These are phyloP conservation scores for Antechinus stuartii DNA, from an alignment of 2,113 vertebrate species.

Conservation along the genomic window DNA sequence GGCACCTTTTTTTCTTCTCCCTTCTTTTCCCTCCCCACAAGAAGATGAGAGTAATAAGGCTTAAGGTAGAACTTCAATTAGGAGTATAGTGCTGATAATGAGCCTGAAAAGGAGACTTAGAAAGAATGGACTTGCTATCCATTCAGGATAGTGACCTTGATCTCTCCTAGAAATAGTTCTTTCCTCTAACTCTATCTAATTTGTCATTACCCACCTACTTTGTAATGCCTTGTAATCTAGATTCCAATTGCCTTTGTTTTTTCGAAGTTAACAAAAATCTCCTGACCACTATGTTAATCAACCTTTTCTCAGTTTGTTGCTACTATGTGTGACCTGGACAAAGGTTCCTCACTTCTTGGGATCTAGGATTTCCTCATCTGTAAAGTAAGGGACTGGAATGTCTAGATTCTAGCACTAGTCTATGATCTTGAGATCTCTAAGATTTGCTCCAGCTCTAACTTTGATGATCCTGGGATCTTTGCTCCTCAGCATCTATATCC, in stretches of 20 bases:
- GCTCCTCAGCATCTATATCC: not conserved
- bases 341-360: no score
- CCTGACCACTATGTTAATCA: not conserved
- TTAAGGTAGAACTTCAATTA: not conserved
- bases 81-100: not conserved
- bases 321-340: no score
- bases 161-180: not conserved
- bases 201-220: no score
- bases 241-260: no score
- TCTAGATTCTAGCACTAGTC: not conserved
- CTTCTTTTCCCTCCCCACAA: not conserved
- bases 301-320: not conserved
- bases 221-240: no score
- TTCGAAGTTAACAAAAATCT: not conserved
- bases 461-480: not conserved
- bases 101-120: not conserved
- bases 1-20: not conserved
- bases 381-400: not conserved
- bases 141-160: not conserved
- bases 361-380: not conserved
- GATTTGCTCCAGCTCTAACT: not conserved
- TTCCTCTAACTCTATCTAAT: no score
- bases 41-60: not conserved
- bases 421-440: not conserved
- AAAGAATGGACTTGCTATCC: no score